Percentiles rank a stretch among this genome's conserved stretches.
Evolutionary conservation across 2,113 vertebrate genomes (phyloP).

Genomic region (Xiphophorus couchianus): DNA sequence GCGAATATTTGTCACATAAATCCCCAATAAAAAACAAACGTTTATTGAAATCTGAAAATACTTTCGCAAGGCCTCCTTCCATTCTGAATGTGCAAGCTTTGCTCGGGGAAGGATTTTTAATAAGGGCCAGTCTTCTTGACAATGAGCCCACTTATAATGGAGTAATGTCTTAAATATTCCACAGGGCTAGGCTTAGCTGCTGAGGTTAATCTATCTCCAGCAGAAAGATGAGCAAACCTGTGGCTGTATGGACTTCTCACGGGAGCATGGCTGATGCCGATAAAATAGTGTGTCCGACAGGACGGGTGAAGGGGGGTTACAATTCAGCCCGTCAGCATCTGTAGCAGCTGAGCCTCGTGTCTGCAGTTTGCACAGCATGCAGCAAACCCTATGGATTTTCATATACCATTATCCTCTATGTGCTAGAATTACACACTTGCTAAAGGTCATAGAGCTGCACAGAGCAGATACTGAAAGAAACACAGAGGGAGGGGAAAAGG

Average conservation of each 20-base stretch:
- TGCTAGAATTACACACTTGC: slow-evolving; percentile 57
- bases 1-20: no score
- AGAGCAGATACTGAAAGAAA: slow-evolving; percentile 44
- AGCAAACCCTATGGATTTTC: slow-evolving; percentile 65
- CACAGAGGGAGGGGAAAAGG: slow-evolving; percentile 8
- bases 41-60: not conserved
- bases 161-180: slow-evolving; percentile 8
- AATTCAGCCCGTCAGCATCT: slow-evolving; percentile 44
- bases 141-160: not conserved
- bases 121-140: slow-evolving; percentile 1
- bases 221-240: slow-evolving; percentile 39
- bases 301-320: not conserved
- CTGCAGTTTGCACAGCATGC: slow-evolving; percentile 31
- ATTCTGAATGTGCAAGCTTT: not conserved
- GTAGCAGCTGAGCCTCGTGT: slow-evolving; percentile 52
- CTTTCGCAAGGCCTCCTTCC: no score
- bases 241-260: not conserved
- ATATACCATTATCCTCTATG: slow-evolving; percentile 47
- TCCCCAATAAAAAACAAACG: no score
- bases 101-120: not conserved
- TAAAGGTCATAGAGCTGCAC: slow-evolving; percentile 56
- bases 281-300: slow-evolving; percentile 29
- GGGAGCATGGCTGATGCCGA: slow-evolving; percentile 30
- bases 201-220: slow-evolving; percentile 43
- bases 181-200: slow-evolving; percentile 28